These are phyloP conservation scores for Plestiodon gilberti DNA, from an alignment of 2,113 vertebrate species.

Conservation along the genomic window DNA sequence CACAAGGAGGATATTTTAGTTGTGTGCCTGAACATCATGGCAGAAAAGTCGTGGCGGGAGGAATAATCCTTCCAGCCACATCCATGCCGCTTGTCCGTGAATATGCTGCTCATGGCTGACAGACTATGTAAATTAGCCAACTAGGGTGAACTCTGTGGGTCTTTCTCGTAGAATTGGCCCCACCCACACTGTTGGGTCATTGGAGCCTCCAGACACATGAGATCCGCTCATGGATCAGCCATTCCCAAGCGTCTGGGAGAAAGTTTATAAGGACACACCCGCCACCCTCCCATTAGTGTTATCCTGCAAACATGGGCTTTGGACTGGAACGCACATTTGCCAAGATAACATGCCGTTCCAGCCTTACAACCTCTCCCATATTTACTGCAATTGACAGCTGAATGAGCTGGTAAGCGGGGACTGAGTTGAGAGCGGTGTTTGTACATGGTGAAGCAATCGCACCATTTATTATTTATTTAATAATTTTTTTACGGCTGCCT, in stretches of 20 bases:
- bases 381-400: background rate
- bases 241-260: background rate
- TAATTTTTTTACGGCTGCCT: no score
- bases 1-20: no score
- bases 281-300: background rate
- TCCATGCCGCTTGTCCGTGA: no score
- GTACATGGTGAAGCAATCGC: no score
- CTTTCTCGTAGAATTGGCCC: background rate
- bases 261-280: background rate
- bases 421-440: background rate
- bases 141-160: background rate
- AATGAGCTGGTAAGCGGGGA: background rate
- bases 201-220: background rate
- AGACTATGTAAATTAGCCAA: no score
- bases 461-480: no score
- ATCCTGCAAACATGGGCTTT: background rate
- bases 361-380: background rate
- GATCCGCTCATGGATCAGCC: background rate
- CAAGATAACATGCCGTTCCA: background rate
- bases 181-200: background rate
- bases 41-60: no score
- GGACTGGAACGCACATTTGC: background rate
- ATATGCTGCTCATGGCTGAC: no score
- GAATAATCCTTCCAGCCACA: no score
- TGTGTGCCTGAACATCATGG: no score